Percentiles rank a stretch among this genome's conserved stretches.
Conservation (phyloP, 2,888 invertebrate species). For the Agrenia bidenticulata region DNA sequence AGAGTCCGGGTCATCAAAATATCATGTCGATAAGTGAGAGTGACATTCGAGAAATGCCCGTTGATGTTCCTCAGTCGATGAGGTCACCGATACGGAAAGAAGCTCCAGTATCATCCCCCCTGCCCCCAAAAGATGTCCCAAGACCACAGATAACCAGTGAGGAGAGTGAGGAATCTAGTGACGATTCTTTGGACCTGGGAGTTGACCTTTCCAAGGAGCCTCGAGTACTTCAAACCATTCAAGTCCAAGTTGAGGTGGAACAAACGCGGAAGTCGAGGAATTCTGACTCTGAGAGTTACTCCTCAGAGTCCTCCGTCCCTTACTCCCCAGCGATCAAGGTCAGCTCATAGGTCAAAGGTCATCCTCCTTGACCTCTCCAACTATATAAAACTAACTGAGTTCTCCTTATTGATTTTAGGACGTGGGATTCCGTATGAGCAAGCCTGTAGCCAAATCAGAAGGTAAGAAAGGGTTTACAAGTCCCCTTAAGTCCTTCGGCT, state of each 20-base stretch:
- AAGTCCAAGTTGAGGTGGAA: too few relatives aligned
- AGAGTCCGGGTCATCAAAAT: slow-evolving; percentile 6
- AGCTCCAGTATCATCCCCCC: not conserved
- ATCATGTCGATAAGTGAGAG: not conserved
- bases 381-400: too few relatives aligned
- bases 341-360: not conserved
- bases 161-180: too few relatives aligned
- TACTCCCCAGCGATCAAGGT: slow-evolving; percentile 25
- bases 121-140: too few relatives aligned
- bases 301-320: not conserved
- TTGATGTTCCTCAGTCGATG: not conserved
- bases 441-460: slow-evolving; percentile 10
- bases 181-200: too few relatives aligned
- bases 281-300: not conserved
- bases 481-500: not conserved
- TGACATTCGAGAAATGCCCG: not conserved
- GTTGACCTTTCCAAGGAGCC: too few relatives aligned
- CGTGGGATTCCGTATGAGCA: slow-evolving; percentile 12
- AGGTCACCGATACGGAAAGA: not conserved
- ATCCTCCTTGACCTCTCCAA: too few relatives aligned
- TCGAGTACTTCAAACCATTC: too few relatives aligned
- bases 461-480: not conserved
- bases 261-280: too few relatives aligned
- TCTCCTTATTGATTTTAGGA: slow-evolving; percentile 8
- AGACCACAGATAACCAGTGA: too few relatives aligned